phyloP scores from a whole-genome alignment of 2,888 invertebrate genomes.

The Pocota personata region DNA sequence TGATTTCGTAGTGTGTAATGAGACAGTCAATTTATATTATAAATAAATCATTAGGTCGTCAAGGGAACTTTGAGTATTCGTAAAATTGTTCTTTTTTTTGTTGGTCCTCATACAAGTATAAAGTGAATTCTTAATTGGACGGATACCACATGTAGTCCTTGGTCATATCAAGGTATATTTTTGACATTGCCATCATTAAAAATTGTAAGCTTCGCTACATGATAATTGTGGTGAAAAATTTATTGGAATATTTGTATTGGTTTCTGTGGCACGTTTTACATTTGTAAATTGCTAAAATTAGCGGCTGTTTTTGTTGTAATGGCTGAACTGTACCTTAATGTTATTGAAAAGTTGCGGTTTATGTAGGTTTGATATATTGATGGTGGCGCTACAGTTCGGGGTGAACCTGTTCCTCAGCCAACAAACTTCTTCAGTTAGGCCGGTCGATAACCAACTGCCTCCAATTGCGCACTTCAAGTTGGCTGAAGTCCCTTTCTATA shows the following conservation, averaged over 20 bases:
- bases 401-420: no score
- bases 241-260: not conserved
- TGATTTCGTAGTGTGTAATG: not conserved
- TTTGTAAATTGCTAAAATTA: not conserved
- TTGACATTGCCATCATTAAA: not conserved
- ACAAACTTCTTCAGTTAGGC: no score
- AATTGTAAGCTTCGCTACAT: not conserved
- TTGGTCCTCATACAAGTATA: not conserved
- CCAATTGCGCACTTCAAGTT: no score
- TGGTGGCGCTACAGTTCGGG: not conserved
- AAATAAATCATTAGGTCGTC: not conserved
- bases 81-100: not conserved
- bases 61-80: not conserved
- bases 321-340: not conserved
- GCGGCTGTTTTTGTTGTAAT: not conserved
- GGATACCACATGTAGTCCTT: not conserved
- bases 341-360: no score
- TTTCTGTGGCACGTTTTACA: not conserved
- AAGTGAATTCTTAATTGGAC: not conserved
- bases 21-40: not conserved
- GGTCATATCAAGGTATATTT: not conserved
- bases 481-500: no score
- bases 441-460: no score
- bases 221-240: not conserved
- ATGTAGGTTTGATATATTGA: not conserved